Percentiles rank a stretch among this genome's conserved stretches.
Conservation (phyloP, 2,888 invertebrate species). For the Steinernema scapterisci region DNA sequence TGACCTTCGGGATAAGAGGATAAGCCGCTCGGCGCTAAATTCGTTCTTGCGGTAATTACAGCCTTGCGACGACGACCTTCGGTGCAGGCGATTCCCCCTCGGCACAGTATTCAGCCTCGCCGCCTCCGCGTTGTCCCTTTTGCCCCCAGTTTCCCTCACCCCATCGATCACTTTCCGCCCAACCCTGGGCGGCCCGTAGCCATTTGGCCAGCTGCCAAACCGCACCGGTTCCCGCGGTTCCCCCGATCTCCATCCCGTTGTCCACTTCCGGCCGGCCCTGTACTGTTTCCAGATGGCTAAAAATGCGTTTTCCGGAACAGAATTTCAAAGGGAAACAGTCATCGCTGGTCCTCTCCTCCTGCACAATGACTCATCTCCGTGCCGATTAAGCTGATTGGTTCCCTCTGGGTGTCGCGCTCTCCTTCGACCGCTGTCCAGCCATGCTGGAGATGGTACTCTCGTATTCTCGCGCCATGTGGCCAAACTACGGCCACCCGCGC, state of each 20-base stretch:
- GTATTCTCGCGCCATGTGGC: slow-evolving; percentile 26
- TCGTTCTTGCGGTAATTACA: slow-evolving; percentile 16
- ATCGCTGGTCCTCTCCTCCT: too few species aligned
- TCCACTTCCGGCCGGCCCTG: slow-evolving; percentile 1
- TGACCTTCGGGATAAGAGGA: slow-evolving; percentile 27
- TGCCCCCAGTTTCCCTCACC: too few species aligned
- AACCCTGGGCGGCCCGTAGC: slow-evolving; percentile 11
- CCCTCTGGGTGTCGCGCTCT: neutral
- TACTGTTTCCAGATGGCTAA: neutral
- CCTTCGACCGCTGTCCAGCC: neutral
- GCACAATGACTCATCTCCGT: too few species aligned
- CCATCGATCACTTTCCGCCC: slow-evolving; percentile 30
- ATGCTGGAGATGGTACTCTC: neutral
- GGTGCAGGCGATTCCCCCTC: neutral
- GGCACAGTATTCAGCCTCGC: slow-evolving; percentile 7
- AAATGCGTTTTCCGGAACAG: neutral
- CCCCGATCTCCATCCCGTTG: neutral
- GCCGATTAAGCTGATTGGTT: neutral
- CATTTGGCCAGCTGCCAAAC: slow-evolving; percentile 17
- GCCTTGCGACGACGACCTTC: slow-evolving; percentile 18
- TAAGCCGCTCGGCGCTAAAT: slow-evolving; percentile 18
- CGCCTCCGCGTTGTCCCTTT: neutral
- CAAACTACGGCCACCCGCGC: slow-evolving; percentile 19
- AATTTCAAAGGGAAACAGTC: too few species aligned
- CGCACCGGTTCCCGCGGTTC: neutral